Evolutionary conservation across 2,888 invertebrate genomes (phyloP).

Genomic region (Pristionchus arcanus): DNA sequence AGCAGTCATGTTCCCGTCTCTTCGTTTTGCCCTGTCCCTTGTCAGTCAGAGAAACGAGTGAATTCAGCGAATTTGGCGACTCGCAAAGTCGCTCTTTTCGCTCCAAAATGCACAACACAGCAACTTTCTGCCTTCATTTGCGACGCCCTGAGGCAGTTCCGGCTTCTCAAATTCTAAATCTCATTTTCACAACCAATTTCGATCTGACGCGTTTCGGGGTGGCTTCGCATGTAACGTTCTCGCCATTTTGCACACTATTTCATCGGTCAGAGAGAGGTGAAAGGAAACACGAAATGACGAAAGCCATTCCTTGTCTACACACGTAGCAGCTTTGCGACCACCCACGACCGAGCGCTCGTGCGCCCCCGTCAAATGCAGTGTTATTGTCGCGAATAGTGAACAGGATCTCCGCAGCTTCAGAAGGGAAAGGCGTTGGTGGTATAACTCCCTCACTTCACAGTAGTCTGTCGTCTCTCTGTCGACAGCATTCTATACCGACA

Average conservation of each 20-base stretch:
- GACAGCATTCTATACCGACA: too few species aligned
- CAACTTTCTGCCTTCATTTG: background rate
- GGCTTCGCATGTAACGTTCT: too few species aligned
- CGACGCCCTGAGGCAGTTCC: background rate
- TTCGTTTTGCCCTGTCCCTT: background rate
- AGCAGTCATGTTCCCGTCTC: background rate
- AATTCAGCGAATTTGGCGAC: background rate
- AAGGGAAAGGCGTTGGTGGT: background rate
- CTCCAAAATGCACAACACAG: background rate
- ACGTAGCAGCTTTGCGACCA: background rate
- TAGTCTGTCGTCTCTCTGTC: too few species aligned
- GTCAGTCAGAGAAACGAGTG: too few species aligned
- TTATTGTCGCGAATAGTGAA: background rate
- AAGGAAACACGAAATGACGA: too few species aligned
- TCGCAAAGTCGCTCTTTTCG: background rate
- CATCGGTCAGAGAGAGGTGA: too few species aligned
- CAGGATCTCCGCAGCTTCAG: background rate
- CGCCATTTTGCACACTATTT: too few species aligned
- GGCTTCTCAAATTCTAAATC: background rate
- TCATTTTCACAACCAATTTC: too few species aligned
- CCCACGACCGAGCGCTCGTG: background rate
- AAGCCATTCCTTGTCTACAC: too few species aligned
- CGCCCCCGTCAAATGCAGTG: background rate
- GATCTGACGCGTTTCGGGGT: too few species aligned
- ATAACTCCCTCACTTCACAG: background rate